Evolutionary conservation across 2,113 vertebrate genomes (phyloP), one percentile per base, ranked within the genome.

Genomic region (Erinaceus europaeus): DNA sequence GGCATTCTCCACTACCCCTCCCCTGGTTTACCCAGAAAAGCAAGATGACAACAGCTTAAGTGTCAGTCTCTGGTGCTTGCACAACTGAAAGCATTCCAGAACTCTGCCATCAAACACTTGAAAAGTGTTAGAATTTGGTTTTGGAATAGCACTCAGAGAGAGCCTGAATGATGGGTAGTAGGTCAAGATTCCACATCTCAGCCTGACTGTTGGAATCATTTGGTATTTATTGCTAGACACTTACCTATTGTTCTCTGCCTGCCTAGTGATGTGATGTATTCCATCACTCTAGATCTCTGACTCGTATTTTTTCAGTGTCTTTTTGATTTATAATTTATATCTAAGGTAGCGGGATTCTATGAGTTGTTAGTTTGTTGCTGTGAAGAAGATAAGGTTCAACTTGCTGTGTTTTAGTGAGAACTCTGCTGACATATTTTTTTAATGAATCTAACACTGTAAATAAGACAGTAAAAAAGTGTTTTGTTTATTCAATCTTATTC

Each of bases 291-390:
- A 21, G 2, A 42, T 55, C 42, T 67, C 38, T 48, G 53, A 77
- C 77, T 92, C 77, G 76, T 92, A 13, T 79, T 76, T 86, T 67
- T 84, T 25, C 36, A 25, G 9, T 79, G 23, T 53, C 17, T 34
- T 50, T 85, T 65, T 64, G 74, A 69, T 78, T 77, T 89, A 77
- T 84, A 92, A 72, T 80, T 81, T 93, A 42, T 61, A 89, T 59
- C 40, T 75, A 64, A 79, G 38, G 42, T 62, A 85, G 32, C 25
- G 91, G 73, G 75, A 75, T 81, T 84, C 64, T 42, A 2, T 80
- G 38, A 53, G 7, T 65, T 77, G 80, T 53, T 4, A 76, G 25
- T 50, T 67, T 32, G 9, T 48, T 77, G 55, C n/a, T 83, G 0
- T n/a, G 53, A 80, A 21, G 15, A 89, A 14, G 55, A 68, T n/a